Evolutionary conservation across 2,888 invertebrate genomes (phyloP).

Genomic region (Thymelicus acteon): DNA sequence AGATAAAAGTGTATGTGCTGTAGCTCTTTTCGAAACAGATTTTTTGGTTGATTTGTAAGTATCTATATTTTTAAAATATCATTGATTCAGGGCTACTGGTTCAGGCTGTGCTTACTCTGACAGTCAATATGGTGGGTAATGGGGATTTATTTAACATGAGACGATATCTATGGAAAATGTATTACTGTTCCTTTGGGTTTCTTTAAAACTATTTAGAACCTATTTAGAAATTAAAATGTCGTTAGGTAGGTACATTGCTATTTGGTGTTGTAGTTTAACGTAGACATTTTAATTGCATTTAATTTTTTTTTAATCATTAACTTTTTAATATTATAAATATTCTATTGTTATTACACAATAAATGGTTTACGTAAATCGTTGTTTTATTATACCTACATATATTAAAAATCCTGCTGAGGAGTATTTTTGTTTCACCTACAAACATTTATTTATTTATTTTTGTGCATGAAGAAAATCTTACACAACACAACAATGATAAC

Average conservation of each 20-base stretch:
- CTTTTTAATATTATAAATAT: slow-evolving; percentile 16
- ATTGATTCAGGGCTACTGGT: no score
- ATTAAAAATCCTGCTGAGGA: background rate
- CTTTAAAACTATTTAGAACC: no score
- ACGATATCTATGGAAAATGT: background rate
- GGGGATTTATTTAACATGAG: no score
- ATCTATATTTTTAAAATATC: no score
- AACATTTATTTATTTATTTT: no score
- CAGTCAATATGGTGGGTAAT: no score
- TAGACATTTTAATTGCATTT: slow-evolving; percentile 29
- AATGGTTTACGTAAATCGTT: slow-evolving; percentile 22
- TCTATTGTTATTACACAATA: slow-evolving; percentile 30
- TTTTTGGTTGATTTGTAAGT: no score
- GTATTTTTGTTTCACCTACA: background rate
- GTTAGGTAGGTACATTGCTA: background rate
- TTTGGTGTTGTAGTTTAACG: slow-evolving; percentile 28
- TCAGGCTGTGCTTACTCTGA: no score
- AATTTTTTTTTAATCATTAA: slow-evolving; percentile 25
- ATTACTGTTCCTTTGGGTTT: no score
- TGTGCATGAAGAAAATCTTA: background rate
- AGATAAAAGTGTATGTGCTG: no score
- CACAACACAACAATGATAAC: background rate
- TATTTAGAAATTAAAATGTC: background rate
- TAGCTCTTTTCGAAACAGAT: no score
- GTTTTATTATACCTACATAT: slow-evolving; percentile 16